phyloP scores from a whole-genome alignment of 2,797 vertebrate species.

The Microhierax caerulescens region DNA sequence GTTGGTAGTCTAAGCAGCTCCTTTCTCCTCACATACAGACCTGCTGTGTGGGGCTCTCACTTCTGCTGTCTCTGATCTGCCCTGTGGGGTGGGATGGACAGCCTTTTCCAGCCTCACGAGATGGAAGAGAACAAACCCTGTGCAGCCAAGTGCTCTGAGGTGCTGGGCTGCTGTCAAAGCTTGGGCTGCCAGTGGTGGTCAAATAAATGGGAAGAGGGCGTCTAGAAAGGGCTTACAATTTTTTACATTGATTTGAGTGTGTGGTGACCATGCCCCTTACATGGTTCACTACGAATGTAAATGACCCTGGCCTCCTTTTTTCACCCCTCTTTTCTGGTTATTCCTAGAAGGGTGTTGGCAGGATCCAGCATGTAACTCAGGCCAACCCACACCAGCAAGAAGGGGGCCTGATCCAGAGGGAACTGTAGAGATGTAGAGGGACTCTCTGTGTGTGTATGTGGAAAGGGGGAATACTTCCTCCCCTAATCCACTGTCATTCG shows the following conservation, averaged over 20 bases:
- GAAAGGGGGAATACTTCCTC: neutral
- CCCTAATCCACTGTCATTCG: neutral
- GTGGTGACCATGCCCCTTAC: neutral
- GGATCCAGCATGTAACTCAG: neutral
- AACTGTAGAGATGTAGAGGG: neutral
- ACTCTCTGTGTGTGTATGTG: neutral
- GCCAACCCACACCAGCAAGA: neutral
- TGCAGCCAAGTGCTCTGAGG: neutral
- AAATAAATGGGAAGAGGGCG: neutral
- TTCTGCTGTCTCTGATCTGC: neutral
- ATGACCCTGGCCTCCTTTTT: neutral
- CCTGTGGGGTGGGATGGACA: neutral
- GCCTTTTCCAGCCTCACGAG: neutral
- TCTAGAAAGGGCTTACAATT: neutral
- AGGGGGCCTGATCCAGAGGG: neutral
- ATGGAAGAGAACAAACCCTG: neutral
- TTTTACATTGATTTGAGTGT: neutral
- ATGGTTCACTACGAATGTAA: neutral
- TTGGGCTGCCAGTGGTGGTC: neutral
- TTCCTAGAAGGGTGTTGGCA: neutral
- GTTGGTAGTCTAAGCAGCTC: neutral
- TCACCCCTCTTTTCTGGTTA: neutral
- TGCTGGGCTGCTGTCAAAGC: neutral
- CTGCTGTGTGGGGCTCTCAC: neutral
- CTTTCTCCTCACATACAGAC: neutral